Evolutionary conservation across 2,113 vertebrate genomes (phyloP).

Genomic region (Sciurus niger): DNA sequence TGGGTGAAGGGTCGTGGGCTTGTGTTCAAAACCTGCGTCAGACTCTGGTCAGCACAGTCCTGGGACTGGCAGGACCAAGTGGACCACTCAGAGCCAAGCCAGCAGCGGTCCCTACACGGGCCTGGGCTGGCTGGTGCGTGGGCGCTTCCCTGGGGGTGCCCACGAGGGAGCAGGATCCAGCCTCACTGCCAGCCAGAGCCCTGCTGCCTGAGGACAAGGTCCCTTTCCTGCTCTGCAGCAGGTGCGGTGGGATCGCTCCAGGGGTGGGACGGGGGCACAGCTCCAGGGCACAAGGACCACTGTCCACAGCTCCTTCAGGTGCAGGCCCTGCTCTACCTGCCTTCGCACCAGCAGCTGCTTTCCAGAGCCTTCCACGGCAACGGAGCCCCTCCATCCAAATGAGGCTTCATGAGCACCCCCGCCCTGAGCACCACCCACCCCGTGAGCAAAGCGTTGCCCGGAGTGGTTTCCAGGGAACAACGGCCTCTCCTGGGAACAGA

Average conservation of each 20-base stretch:
- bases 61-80: not conserved
- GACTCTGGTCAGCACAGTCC: not conserved
- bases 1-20: not conserved
- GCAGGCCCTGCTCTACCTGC: not conserved
- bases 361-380: not conserved
- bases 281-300: not conserved
- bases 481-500: not conserved
- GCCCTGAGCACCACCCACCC: too few relatives aligned
- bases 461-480: too few relatives aligned
- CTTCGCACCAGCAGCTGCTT: not conserved
- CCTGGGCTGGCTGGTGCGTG: not conserved
- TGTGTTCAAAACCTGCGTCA: not conserved
- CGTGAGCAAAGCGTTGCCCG: rapidly evolving
- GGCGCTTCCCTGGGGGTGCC: not conserved
- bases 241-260: rapidly evolving
- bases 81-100: not conserved
- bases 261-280: rapidly evolving
- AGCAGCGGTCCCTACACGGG: not conserved
- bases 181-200: not conserved
- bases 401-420: too few relatives aligned
- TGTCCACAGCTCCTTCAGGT: not conserved
- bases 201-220: too few relatives aligned
- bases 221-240: not conserved
- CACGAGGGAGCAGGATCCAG: rapidly evolving
- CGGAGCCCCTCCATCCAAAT: not conserved